These are phyloP conservation scores for Nephrotoma appendiculata DNA, from an alignment of 2,888 invertebrate species.

Conservation along the genomic window DNA sequence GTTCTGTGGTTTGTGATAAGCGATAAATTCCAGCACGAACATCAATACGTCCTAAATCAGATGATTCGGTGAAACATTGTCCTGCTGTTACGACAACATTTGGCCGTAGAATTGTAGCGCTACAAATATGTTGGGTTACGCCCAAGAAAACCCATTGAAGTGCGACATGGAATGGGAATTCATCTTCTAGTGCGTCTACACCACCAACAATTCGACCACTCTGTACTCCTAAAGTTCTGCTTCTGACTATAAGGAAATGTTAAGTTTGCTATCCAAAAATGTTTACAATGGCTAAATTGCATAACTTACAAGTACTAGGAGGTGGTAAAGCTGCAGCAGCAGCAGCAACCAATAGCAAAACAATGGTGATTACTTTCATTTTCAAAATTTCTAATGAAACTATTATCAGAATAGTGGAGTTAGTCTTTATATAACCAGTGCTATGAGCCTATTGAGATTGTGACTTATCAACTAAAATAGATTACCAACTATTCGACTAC, in stretches of 20 bases:
- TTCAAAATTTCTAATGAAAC: background rate
- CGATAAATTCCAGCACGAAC: constrained; percentile 30
- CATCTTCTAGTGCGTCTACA: constrained; percentile 25
- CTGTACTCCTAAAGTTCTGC: background rate
- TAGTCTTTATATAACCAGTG: background rate
- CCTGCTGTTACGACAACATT: constrained; percentile 31
- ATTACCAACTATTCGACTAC: background rate
- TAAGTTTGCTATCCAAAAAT: background rate
- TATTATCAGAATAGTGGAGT: background rate
- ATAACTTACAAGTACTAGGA: constrained; percentile 14
- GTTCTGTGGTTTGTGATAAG: constrained; percentile 16
- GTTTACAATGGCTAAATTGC: background rate
- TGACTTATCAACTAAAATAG: background rate
- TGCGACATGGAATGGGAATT: constrained; percentile 34
- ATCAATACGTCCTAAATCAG: constrained; percentile 19
- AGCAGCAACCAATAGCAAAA: constrained; percentile 18
- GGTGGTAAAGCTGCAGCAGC: constrained; percentile 19
- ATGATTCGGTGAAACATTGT: constrained; percentile 25
- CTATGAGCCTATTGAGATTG: background rate
- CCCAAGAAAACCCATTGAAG: constrained; percentile 19
- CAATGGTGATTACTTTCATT: constrained; percentile 22
- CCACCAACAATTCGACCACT: constrained; percentile 23
- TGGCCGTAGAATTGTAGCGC: constrained; percentile 31
- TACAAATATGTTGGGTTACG: constrained; percentile 30
- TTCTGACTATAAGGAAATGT: background rate